Conservation (phyloP, 1,140 invertebrate genomes). For the Hydropsyche tenuis region DNA sequence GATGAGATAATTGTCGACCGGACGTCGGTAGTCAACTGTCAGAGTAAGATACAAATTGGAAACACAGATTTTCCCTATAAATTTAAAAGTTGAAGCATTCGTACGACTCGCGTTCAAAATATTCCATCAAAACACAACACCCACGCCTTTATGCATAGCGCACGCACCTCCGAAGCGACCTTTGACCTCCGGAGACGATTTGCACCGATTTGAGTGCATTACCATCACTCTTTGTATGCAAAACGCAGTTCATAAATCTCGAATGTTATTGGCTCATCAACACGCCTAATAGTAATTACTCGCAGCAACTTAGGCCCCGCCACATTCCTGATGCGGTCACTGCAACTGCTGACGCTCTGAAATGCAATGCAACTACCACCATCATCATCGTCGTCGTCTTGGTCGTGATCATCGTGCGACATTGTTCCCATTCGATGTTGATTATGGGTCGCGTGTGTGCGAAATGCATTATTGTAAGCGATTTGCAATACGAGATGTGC, state of each 20-base stretch:
- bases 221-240: conserved; percentile 31
- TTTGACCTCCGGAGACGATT: neutral
- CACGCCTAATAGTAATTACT: conserved; percentile 12
- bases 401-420: too few species aligned
- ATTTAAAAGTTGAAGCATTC: too few species aligned
- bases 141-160: too few species aligned
- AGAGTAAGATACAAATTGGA: neutral
- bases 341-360: neutral
- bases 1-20: conserved; percentile 8
- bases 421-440: too few species aligned
- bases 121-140: too few species aligned
- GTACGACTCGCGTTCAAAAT: too few species aligned
- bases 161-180: neutral
- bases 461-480: neutral
- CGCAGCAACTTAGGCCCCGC: neutral
- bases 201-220: neutral
- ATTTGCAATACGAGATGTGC: too few species aligned
- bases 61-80: too few species aligned
- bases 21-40: neutral
- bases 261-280: conserved; percentile 27
- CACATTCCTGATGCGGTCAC: conserved; percentile 11
- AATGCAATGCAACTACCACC: too few species aligned
- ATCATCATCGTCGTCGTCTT: too few species aligned
- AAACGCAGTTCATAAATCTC: conserved; percentile 42
- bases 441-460: neutral